A percentile compares a stretch with the other conserved stretches of the same genome.
These are phyloP conservation scores for Nansenia antarctica DNA, from an alignment of 2,113 vertebrate species.

Conservation along the genomic window DNA sequence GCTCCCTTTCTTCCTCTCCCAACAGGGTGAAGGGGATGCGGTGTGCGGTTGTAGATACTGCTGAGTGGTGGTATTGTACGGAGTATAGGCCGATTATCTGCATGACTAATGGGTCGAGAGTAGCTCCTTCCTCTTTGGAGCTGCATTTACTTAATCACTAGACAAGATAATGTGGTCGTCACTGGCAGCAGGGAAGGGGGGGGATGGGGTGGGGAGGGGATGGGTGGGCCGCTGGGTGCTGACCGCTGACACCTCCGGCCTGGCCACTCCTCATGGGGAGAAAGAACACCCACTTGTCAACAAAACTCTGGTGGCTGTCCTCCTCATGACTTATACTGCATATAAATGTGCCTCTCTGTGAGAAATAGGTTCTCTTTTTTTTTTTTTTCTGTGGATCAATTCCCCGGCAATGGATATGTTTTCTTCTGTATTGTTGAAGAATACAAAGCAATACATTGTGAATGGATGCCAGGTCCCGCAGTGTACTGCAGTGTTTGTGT, in stretches of 20 bases:
- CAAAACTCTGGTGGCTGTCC: background rate
- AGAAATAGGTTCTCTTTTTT: background rate
- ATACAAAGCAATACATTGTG: no score
- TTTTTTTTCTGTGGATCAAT: background rate
- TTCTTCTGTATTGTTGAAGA: background rate
- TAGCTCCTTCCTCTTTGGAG: constrained; percentile 65
- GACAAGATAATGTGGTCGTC: constrained; percentile 66
- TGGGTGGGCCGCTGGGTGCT: background rate
- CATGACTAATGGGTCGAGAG: constrained; percentile 71
- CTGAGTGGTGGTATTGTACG: constrained; percentile 62
- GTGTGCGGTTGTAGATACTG: constrained; percentile 63
- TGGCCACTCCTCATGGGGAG: background rate
- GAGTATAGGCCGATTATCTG: constrained; percentile 62
- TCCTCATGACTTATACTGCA: background rate
- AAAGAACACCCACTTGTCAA: background rate
- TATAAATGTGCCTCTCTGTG: background rate
- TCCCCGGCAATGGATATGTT: background rate
- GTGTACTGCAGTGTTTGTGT: background rate
- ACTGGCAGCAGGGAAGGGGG: constrained; percentile 42
- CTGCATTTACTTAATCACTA: constrained; percentile 71
- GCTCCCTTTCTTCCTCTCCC: constrained; percentile 29
- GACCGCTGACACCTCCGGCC: background rate
- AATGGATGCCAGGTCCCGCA: background rate
- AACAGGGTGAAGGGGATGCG: constrained; percentile 33
- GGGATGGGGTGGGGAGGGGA: constrained; percentile 20